Evolutionary conservation across 2,113 vertebrate genomes (phyloP), one percentile per base, ranked within the genome.

Genomic region (Platanista minor): DNA sequence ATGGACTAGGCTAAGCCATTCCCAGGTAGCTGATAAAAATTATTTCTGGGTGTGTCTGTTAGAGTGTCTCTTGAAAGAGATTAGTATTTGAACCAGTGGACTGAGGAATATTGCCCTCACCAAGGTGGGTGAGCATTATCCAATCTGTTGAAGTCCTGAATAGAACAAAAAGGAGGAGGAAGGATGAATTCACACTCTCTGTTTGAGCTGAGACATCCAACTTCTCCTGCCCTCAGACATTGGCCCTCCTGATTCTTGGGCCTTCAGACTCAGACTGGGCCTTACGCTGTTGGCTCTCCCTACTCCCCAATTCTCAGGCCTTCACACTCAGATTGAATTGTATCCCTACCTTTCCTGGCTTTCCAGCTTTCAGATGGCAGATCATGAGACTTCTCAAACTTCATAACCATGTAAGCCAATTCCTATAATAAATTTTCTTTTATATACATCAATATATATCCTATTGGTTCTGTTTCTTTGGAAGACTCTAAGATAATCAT

Each of bases 251-350:
- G 75, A 78, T 66, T 66, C 12, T 77, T 41, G 4, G 43, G n/a
- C 61, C 23, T 90, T 90, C 6, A 3, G 20, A 41, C 43, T 90
- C 74, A 54, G 46, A 59, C 49, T 27, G 14, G 9, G 52, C 25
- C 14, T 82, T 71, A 14, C 1, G 2, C 10, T 8, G 1, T 80
- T 0, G 1, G 13, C 20, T 43, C 12, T 31, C 29, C 5, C 20
- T 17, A 1, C 4, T 49, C 31, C 64, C 21, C 64, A 52, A 3
- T 90, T 81, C 49, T 81, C 36, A 81, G 57, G 29, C 21, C 29
- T 69, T 59, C 14, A 59, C 29, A 69, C 14, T 91, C 49, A 77
- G 2, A 33, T 14, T 69, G 29, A 39, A 57, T 59, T 69, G 18
- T 43, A 59, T 21, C 29, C 33, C 39, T 69, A 29, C 29, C 20